Evolutionary conservation across 2,797 vertebrate genomes (phyloP), one percentile per base, ranked within the genome.

Genomic region (Gallinago solitaria): DNA sequence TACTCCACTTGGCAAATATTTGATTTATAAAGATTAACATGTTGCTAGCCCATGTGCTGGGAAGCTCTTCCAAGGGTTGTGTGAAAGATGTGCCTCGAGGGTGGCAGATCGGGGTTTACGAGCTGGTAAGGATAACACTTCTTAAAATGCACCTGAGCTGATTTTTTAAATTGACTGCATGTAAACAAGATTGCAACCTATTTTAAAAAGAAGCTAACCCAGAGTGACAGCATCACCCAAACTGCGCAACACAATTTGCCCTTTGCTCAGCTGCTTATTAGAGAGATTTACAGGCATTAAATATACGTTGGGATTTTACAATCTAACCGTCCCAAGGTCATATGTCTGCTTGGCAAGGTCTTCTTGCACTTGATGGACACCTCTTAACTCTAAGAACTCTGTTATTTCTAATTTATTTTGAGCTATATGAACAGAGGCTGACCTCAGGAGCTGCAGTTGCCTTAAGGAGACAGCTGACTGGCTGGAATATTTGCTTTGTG

Each of bases 11-110:
- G 95, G 96, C 95, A 96, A 93, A 94, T 87, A 91, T 51, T 88
- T 96, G 85, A 93, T 90, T 96, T 86, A 95, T 94, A 70, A 92
- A 96, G 87, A 88, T 87, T 93, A 95, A 90, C 92, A 81, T 87
- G 89, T 70, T 95, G 74, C 91, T 91, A 5, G 16, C 64, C 91
- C 91, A 67, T 86, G 90, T 90, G 85, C 95, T 91, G 89, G 83
- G 85, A 56, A 91, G 70, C 94, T 89, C 69, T 87, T 93, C 90
- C 80, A 81, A 94, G 89, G 93, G 67, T 4, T 59, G 80, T 93
- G 94, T 93, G 91, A 93, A 96, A 95, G 94, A 88, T 57, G 85
- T 84, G 87, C 91, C 93, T 94, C 7, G 32, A 80, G 95, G 87
- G 80, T 87, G 89, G 83, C 43, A 73, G 86, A 59, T 86, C 57